Evolutionary conservation across 2,888 invertebrate species (phyloP).

Genomic region (Melanostoma mellinum): DNA sequence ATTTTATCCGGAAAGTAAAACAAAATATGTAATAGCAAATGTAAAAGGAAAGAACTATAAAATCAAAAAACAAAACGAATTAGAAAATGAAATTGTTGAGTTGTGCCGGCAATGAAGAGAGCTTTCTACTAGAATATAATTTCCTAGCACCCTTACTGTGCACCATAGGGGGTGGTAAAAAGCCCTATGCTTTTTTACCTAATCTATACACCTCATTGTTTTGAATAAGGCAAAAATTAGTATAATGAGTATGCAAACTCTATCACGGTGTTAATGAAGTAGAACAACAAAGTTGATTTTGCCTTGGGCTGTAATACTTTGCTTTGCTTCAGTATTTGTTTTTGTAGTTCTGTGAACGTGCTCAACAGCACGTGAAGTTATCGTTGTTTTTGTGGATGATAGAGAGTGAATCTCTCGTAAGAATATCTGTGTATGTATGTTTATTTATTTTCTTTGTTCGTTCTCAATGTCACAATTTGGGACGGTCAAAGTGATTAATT

Average conservation of each 20-base stretch:
- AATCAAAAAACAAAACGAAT: neutral
- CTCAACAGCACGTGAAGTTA: constrained; percentile 40
- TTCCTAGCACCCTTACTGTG: too few species aligned
- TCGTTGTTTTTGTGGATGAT: constrained; percentile 13
- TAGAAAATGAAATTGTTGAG: neutral
- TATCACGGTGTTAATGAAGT: constrained; percentile 38
- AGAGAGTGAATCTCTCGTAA: constrained; percentile 6
- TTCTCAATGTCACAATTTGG: constrained; percentile 8
- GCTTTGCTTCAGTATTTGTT: constrained; percentile 14
- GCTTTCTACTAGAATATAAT: too few species aligned
- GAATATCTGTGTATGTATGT: neutral
- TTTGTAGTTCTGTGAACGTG: constrained; percentile 41
- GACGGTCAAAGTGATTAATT: constrained; percentile 6
- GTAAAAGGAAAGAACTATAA: neutral
- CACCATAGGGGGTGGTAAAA: too few species aligned
- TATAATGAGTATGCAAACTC: constrained; percentile 13
- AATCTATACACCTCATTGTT: neutral
- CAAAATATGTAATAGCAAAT: neutral
- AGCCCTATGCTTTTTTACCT: too few species aligned
- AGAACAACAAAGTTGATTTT: constrained; percentile 18
- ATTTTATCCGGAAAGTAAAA: constrained; percentile 17
- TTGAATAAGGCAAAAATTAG: neutral
- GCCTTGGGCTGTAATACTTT: constrained; percentile 30
- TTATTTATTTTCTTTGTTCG: constrained; percentile 12
- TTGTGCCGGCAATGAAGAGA: too few species aligned